These are phyloP conservation scores for Agelastica alni DNA, from an alignment of 2,888 invertebrate species.

Conservation along the genomic window DNA sequence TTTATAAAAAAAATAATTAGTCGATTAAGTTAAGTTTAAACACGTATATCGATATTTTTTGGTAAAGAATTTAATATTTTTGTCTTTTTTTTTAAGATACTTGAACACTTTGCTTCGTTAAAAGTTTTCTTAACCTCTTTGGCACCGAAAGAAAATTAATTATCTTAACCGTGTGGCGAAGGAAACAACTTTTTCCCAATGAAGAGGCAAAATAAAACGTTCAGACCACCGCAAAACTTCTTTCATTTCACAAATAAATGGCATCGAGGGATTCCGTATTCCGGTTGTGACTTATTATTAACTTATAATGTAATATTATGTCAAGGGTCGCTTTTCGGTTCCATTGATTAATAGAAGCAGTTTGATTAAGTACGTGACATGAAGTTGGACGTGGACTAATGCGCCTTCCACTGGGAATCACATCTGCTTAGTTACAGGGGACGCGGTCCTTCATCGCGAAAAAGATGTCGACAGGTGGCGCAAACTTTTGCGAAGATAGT, in stretches of 20 bases:
- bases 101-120: not conserved
- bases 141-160: conserved; percentile 19
- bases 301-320: conserved; percentile 38
- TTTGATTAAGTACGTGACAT: conserved; percentile 53
- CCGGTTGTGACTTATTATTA: conserved; percentile 36
- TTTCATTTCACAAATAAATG: conserved; percentile 29
- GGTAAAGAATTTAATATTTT: too few relatives aligned
- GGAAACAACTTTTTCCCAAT: conserved; percentile 22
- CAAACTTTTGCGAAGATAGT: not conserved
- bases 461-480: not conserved
- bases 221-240: conserved; percentile 25
- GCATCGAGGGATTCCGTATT: conserved; percentile 25
- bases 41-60: too few relatives aligned
- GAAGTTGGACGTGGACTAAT: conserved; percentile 50
- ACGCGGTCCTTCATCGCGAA: not conserved
- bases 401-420: conserved; percentile 40
- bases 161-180: conserved; percentile 15
- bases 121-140: not conserved
- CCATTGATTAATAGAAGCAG: conserved; percentile 50
- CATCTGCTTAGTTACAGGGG: conserved; percentile 7
- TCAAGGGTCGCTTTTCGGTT: conserved; percentile 33
- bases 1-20: too few relatives aligned
- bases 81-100: too few relatives aligned
- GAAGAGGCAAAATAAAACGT: conserved; percentile 14
- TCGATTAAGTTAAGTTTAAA: too few relatives aligned